Percentiles rank a stretch among this genome's conserved stretches.
These are phyloP conservation scores for Clarias pachynema DNA, from an alignment of 2,797 vertebrate genomes.

Conservation along the genomic window DNA sequence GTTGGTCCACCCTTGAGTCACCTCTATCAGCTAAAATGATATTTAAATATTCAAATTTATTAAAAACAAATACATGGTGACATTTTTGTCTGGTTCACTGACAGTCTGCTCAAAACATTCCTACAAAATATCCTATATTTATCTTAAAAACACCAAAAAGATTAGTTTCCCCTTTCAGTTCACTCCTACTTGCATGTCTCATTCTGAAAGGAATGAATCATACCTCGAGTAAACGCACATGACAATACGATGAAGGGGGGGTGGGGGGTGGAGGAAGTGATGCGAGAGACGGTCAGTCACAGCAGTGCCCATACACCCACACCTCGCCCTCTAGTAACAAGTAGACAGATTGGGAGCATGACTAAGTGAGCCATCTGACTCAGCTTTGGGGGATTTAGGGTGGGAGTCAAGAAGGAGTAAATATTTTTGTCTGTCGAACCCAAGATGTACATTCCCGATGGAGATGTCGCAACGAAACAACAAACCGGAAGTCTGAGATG, in stretches of 20 bases:
- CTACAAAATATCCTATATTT: not conserved
- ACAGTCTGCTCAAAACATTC: not conserved
- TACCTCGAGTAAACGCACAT: constrained; percentile 30
- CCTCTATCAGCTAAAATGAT: not conserved
- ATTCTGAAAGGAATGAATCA: constrained; percentile 24
- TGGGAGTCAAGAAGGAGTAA: constrained; percentile 28
- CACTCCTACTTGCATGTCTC: constrained; percentile 27
- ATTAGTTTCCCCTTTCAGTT: not conserved
- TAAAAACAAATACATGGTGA: not conserved
- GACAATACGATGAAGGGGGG: constrained; percentile 27
- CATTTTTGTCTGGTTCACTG: not conserved
- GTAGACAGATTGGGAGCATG: constrained; percentile 26
- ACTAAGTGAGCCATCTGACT: constrained; percentile 33
- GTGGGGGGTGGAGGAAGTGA: not conserved
- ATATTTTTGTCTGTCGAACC: constrained; percentile 45
- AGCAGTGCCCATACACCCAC: constrained; percentile 33
- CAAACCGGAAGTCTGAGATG: not conserved
- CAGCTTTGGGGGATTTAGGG: constrained; percentile 32
- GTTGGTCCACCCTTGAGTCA: not conserved
- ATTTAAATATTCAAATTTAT: constrained; percentile 6
- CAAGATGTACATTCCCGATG: constrained; percentile 10
- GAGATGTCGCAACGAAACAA: constrained; percentile 10
- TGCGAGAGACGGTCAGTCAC: constrained; percentile 28
- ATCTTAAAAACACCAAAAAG: not conserved
- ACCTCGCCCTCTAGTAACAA: constrained; percentile 37